A percentile compares a stretch with the other conserved stretches of the same genome.
phyloP scores from a whole-genome alignment of 2,888 invertebrate genomes.

The Melanostoma scalare region DNA sequence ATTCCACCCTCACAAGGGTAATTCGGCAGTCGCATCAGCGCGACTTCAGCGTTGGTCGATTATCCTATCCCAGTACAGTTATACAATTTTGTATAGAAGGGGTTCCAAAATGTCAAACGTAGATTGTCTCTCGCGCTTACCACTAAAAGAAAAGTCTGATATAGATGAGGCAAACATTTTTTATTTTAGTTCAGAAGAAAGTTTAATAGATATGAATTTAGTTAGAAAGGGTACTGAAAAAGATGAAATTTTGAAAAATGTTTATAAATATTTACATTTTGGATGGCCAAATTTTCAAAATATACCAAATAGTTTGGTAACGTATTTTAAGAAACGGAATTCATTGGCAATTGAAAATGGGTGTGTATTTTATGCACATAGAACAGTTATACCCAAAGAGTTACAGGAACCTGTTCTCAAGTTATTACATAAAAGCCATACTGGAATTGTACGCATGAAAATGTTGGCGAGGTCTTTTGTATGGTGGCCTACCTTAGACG shows the following conservation, averaged over 20 bases:
- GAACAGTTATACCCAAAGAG: constrained; percentile 8
- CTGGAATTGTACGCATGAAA: constrained; percentile 28
- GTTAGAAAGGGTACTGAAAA: not conserved
- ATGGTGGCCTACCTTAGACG: constrained; percentile 35
- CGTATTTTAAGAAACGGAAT: not conserved
- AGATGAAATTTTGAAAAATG: not conserved
- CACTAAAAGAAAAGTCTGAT: not conserved
- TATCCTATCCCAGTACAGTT: not conserved
- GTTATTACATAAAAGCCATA: constrained; percentile 26
- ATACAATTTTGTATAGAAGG: not conserved
- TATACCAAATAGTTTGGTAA: not conserved
- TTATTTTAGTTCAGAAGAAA: not conserved
- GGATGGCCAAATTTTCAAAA: not conserved
- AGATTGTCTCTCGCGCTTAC: not conserved
- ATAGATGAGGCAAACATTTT: not conserved
- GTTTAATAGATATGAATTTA: not conserved
- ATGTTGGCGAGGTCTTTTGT: constrained; percentile 33
- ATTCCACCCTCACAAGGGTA: constrained; percentile 1
- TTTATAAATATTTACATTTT: not conserved
- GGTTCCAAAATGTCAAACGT: constrained; percentile 8
- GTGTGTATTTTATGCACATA: constrained; percentile 28
- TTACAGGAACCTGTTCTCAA: constrained; percentile 5
- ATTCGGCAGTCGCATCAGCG: not conserved
- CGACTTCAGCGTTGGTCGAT: constrained; percentile 6
- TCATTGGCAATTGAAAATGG: constrained; percentile 27